Conservation (phyloP, 2,888 invertebrate species). For the Leuctra nigra region DNA sequence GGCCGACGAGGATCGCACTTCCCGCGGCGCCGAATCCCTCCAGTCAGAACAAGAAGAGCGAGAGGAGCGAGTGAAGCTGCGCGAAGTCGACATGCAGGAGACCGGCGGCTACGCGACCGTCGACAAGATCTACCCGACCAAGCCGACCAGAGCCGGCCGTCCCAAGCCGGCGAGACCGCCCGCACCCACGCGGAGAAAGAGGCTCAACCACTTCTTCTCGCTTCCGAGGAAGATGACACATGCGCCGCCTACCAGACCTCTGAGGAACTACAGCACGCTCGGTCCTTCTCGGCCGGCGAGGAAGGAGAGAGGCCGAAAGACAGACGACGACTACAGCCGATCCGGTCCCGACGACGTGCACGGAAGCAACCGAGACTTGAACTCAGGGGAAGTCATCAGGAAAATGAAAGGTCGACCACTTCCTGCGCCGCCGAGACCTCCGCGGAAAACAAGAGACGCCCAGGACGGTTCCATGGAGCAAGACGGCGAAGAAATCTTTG, state of each 20-base stretch:
- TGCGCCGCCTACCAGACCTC: conserved; percentile 50
- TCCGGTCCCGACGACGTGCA: conserved; percentile 32
- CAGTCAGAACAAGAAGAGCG: conserved; percentile 40
- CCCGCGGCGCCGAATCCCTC: conserved; percentile 62
- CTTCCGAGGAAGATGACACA: conserved; percentile 48
- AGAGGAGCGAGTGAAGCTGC: not conserved
- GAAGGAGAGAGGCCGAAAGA: conserved; percentile 40
- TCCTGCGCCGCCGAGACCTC: conserved; percentile 81
- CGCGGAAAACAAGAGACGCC: conserved; percentile 51
- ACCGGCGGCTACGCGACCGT: conserved; percentile 68
- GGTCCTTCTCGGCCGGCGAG: conserved; percentile 55
- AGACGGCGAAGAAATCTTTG: conserved; percentile 24
- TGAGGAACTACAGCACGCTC: conserved; percentile 53
- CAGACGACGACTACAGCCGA: conserved; percentile 21
- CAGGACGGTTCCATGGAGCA: conserved; percentile 4
- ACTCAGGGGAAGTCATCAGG: conserved; percentile 67
- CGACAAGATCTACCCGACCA: conserved; percentile 47
- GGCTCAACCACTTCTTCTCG: conserved; percentile 56
- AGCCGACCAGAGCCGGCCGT: conserved; percentile 34
- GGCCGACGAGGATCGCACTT: conserved; percentile 53
- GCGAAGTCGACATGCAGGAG: conserved; percentile 17
- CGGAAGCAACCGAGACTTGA: conserved; percentile 45
- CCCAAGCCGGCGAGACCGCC: conserved; percentile 52
- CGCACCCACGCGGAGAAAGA: conserved; percentile 51
- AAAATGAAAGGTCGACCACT: conserved; percentile 81